A percentile compares a stretch with the other conserved stretches of the same genome.
Conservation (phyloP, 2,797 vertebrate species). For the Helicolenus hilgendorfi region DNA sequence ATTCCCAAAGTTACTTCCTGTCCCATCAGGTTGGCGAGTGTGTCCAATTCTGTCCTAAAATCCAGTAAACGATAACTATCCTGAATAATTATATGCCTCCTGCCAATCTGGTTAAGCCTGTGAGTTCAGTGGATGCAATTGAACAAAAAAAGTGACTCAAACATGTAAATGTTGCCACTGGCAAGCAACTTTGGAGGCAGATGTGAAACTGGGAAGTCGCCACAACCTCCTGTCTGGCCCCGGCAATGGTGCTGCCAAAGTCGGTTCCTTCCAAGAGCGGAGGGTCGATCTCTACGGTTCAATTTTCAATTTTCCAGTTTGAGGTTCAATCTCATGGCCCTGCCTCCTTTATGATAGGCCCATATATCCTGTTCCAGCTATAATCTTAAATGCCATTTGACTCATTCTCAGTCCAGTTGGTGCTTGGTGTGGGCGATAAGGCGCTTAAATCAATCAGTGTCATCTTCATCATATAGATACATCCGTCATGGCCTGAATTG, state of each 20-base stretch:
- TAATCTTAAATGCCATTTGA: constrained; percentile 83
- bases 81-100: neutral
- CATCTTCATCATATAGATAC: constrained; percentile 54
- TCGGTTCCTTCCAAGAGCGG: constrained; percentile 37
- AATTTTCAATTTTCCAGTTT: constrained; percentile 88
- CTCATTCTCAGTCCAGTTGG: constrained; percentile 74
- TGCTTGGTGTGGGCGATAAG: constrained; percentile 44
- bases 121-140: constrained; percentile 16
- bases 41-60: neutral
- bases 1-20: neutral
- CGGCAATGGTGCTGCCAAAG: constrained; percentile 5
- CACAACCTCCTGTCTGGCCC: constrained; percentile 40
- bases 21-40: neutral
- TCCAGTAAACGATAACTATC: neutral
- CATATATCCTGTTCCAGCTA: constrained; percentile 80
- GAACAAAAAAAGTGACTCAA: constrained; percentile 37
- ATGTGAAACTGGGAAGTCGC: constrained; percentile 48
- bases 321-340: constrained; percentile 76
- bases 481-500: constrained; percentile 55
- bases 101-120: constrained; percentile 37
- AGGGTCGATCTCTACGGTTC: constrained; percentile 80
- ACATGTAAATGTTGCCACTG: constrained; percentile 64
- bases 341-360: constrained; percentile 67
- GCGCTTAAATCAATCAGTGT: constrained; percentile 63
- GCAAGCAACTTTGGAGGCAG: constrained; percentile 61